Evolutionary conservation across 2,888 invertebrate genomes (phyloP), one percentile per base, ranked within the genome.

Genomic region (Matsumyia berberina): DNA sequence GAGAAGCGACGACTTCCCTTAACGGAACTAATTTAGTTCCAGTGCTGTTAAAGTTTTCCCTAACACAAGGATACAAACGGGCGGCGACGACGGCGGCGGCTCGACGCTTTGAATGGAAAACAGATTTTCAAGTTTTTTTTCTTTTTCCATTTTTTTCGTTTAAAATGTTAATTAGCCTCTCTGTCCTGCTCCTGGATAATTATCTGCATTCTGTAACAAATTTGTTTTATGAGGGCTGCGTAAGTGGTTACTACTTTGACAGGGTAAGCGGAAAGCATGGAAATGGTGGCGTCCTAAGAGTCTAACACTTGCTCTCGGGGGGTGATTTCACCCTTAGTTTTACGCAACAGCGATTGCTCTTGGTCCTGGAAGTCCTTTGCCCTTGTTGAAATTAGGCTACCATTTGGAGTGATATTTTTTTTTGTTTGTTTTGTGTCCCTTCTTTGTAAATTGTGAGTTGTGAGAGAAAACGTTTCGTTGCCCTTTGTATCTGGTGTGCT

Each of bases 151-250:
- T 46, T 39, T 62, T 79, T 81, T 76, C 81, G 76, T 67, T 81
- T 81, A 64, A 81, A 81, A 76, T 81, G 76, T 76, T 74, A 81
- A 81, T 81, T 69, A 81, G 69, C 51, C 57, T 29, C 39, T 39
- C 33, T 58, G 11, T 53, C 24, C 19, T 31, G n/a, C 35, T 42
- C 24, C 19, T 15, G 39, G 69, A 76, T 81, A 81, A 81, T 81
- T 57, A 76, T 78, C 76, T 76, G 44, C 62, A 57, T 62, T 64
- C 64, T 76, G 80, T 55, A 46, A 46, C 46, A 67, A 80, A 69
- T 81, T 70, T 76, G 62, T 81, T 42, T 69, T 69, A 51, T 39
- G 62, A 64, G 39, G 49, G 49, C 64, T 64, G 8, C 55, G 44
- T 44, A 69, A 80, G 57, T 73, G 74, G 74, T 35, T 46, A 35